A percentile compares a stretch with the other conserved stretches of the same genome.
Conservation (phyloP, 2,888 invertebrate genomes). For the Stegophylla sp. region DNA sequence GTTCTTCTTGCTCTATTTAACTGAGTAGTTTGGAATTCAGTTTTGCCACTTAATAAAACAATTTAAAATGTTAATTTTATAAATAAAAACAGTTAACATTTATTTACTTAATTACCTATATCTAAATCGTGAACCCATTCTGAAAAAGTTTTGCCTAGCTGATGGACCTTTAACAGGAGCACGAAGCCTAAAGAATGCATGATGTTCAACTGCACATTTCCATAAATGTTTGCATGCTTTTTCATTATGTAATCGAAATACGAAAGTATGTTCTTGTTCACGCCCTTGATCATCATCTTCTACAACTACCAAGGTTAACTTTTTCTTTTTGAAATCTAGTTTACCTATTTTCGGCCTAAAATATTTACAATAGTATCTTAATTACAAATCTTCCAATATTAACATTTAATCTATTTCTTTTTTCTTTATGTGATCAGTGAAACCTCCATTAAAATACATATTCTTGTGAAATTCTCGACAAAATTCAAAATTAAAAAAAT, state of each 20-base stretch:
- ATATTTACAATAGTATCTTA: constrained; percentile 27
- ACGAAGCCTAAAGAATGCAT: constrained; percentile 95
- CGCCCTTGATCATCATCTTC: constrained; percentile 97
- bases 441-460: neutral
- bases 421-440: neutral
- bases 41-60: constrained; percentile 77
- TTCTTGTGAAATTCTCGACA: too few relatives aligned
- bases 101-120: constrained; percentile 68
- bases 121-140: constrained; percentile 97
- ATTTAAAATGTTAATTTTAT: constrained; percentile 15
- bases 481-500: too few relatives aligned
- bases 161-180: constrained; percentile 87
- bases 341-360: constrained; percentile 93
- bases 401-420: too few relatives aligned
- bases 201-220: constrained; percentile 99
- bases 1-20: constrained; percentile 88
- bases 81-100: neutral
- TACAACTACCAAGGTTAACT: constrained; percentile 93
- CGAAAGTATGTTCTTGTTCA: constrained; percentile 98
- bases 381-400: too few relatives aligned
- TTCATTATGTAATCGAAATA: constrained; percentile 91
- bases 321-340: constrained; percentile 97
- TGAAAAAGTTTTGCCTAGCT: constrained; percentile 92
- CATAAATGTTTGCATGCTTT: constrained; percentile 99
- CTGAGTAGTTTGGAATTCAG: constrained; percentile 96